These are phyloP conservation scores for Lasaia peninsularis DNA, from an alignment of 1,140 invertebrate genomes.

Conservation along the genomic window DNA sequence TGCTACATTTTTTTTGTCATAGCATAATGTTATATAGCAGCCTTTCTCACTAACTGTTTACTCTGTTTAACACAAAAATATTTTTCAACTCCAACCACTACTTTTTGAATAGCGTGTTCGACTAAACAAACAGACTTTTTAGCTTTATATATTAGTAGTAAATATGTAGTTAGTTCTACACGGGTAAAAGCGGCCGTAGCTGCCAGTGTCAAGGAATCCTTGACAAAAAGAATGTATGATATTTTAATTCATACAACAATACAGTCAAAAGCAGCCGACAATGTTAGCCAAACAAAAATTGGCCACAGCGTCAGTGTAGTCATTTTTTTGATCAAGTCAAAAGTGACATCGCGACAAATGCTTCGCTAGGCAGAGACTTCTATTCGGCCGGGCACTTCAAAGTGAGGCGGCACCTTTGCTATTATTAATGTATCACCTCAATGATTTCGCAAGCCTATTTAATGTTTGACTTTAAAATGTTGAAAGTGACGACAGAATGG, in stretches of 20 bases:
- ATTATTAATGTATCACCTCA: neutral
- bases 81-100: too few relatives aligned
- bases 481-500: neutral
- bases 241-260: constrained; percentile 5
- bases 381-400: constrained; percentile 14
- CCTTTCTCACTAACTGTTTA: too few relatives aligned
- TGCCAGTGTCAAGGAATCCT: too few relatives aligned
- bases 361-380: neutral
- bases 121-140: too few relatives aligned
- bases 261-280: constrained; percentile 18
- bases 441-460: neutral
- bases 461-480: neutral
- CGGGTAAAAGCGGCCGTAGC: too few relatives aligned
- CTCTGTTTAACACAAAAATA: too few relatives aligned
- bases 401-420: constrained; percentile 16
- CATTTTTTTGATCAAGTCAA: neutral
- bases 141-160: too few relatives aligned
- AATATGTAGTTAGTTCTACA: too few relatives aligned
- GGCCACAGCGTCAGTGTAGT: constrained; percentile 27
- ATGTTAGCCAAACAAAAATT: constrained; percentile 34
- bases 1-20: too few relatives aligned
- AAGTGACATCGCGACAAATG: constrained; percentile 4
- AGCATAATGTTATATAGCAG: too few relatives aligned
- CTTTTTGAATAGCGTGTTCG: too few relatives aligned
- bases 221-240: neutral